Percentiles rank a stretch among this genome's conserved stretches.
Evolutionary conservation across 2,888 invertebrate species (phyloP).

Genomic region (Coremacera marginata): DNA sequence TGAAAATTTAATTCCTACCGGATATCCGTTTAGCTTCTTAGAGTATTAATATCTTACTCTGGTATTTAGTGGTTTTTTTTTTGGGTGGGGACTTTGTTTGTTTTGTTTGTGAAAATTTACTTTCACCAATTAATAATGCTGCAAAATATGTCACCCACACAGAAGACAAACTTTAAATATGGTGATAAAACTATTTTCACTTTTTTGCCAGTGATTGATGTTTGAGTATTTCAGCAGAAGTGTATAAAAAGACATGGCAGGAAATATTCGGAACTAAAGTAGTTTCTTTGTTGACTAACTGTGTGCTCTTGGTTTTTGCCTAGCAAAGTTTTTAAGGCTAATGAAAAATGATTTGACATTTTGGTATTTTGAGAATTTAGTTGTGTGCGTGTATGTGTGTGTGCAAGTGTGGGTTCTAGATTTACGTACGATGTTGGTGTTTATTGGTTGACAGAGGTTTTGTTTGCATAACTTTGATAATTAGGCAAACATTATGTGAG

Average conservation of each 20-base stretch:
- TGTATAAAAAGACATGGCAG: not conserved
- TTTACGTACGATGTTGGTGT: not conserved
- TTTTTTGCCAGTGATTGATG: slow-evolving; percentile 47
- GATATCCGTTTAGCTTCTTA: slow-evolving; percentile 37
- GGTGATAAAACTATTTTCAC: slow-evolving; percentile 57
- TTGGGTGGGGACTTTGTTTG: slow-evolving; percentile 32
- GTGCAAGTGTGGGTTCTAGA: not conserved
- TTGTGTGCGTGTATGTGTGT: slow-evolving; percentile 3
- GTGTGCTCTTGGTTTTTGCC: too few relatives aligned
- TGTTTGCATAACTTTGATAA: slow-evolving; percentile 9
- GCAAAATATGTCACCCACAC: slow-evolving; percentile 14
- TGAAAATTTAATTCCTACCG: slow-evolving; percentile 52
- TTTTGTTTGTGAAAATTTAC: slow-evolving; percentile 64
- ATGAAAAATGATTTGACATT: slow-evolving; percentile 40
- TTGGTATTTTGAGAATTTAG: not conserved
- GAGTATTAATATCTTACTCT: slow-evolving; percentile 23
- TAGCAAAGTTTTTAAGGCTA: slow-evolving; percentile 2
- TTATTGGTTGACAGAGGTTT: not conserved
- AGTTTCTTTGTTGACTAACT: not conserved
- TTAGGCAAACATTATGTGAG: not conserved
- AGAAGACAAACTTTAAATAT: not conserved
- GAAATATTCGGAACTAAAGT: not conserved
- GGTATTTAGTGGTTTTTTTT: not conserved
- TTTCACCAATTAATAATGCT: slow-evolving; percentile 67
- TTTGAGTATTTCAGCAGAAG: not conserved